phyloP scores from a whole-genome alignment of 2,797 vertebrate genomes.

The Tangara arthus region DNA sequence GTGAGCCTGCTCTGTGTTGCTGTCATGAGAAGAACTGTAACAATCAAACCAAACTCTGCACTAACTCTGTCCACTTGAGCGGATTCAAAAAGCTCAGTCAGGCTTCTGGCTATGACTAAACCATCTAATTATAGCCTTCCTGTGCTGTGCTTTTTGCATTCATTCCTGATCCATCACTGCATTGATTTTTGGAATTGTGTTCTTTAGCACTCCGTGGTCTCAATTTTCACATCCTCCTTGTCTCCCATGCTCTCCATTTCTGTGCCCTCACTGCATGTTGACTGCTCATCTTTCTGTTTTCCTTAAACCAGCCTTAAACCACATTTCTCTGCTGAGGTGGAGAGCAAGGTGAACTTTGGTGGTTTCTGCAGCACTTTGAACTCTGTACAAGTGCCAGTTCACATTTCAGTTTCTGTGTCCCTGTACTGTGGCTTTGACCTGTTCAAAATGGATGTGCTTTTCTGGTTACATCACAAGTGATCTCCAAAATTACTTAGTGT shows the following conservation, averaged over 20 bases:
- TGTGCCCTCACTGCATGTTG: not conserved
- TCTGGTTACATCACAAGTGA: not conserved
- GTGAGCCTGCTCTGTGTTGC: not conserved
- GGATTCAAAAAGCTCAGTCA: constrained; percentile 56
- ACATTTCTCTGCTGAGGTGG: not conserved
- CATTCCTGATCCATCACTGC: constrained; percentile 39
- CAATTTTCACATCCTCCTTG: constrained; percentile 33
- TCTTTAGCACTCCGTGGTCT: constrained; percentile 23
- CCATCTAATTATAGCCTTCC: constrained; percentile 59
- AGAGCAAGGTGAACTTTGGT: not conserved
- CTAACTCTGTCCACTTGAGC: constrained; percentile 50
- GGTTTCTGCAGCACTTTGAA: not conserved
- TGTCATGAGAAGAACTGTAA: not conserved
- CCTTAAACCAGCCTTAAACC: not conserved
- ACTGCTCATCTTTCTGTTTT: not conserved
- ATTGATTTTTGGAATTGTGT: constrained; percentile 61
- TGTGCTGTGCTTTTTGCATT: constrained; percentile 52
- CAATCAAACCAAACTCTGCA: not conserved
- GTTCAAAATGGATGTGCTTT: not conserved
- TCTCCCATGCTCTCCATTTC: not conserved
- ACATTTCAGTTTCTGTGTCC: not conserved
- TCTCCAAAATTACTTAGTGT: not conserved
- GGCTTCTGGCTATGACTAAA: constrained; percentile 60
- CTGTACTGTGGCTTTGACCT: not conserved
- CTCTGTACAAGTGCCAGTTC: not conserved